Conservation (phyloP, 2,113 vertebrate genomes). For the Pteropus alecto region DNA sequence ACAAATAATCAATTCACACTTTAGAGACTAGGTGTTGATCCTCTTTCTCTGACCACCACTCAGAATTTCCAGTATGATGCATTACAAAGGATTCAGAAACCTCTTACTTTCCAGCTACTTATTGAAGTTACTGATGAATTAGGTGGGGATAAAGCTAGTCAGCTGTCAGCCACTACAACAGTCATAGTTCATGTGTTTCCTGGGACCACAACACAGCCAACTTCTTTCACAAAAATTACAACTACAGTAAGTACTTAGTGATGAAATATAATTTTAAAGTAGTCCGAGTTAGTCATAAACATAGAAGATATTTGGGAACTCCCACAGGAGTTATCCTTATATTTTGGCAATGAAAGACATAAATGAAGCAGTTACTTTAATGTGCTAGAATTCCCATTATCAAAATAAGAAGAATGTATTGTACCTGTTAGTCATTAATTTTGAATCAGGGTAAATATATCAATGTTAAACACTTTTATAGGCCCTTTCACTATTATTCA, state of each 20-base stretch:
- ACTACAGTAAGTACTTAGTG: slow-evolving; percentile 46
- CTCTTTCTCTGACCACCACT: slow-evolving; percentile 60
- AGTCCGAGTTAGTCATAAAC: slow-evolving; percentile 34
- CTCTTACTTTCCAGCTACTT: slow-evolving; percentile 63
- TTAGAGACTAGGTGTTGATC: slow-evolving; percentile 48
- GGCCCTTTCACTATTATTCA: background rate
- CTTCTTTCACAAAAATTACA: slow-evolving; percentile 4
- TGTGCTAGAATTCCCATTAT: background rate
- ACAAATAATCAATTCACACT: slow-evolving; percentile 74
- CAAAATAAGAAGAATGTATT: background rate
- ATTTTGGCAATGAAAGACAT: slow-evolving; percentile 42
- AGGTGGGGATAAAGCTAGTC: slow-evolving; percentile 63
- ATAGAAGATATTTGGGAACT: background rate
- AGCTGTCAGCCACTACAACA: slow-evolving; percentile 63
- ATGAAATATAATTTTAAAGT: slow-evolving; percentile 2
- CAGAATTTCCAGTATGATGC: slow-evolving; percentile 66
- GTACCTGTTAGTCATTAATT: slow-evolving; percentile 1
- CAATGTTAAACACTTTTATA: background rate
- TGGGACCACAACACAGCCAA: slow-evolving; percentile 26
- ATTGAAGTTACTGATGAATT: slow-evolving; percentile 78
- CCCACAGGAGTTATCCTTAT: background rate
- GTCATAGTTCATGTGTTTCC: slow-evolving; percentile 66
- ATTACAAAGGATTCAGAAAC: slow-evolving; percentile 63
- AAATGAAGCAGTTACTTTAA: slow-evolving; percentile 7
- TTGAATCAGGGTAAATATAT: background rate